Base-by-base conservation (phyloP, 2,888 invertebrate species). In the Brachypalpus laphriformis region DNA sequence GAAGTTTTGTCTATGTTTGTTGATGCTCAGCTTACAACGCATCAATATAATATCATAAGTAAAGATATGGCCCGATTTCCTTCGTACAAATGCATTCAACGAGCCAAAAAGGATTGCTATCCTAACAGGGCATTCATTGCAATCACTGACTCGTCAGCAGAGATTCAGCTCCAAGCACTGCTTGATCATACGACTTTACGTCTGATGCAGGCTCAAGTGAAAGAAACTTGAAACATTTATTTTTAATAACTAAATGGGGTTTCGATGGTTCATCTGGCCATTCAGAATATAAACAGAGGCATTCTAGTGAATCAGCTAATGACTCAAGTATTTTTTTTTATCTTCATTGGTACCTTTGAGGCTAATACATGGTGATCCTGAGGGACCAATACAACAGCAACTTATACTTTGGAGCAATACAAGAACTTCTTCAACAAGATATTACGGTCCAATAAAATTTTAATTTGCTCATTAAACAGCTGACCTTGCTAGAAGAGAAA, bases 1-100 rank as follows among this genome's bases (percentile, higher is more conserved):
- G 59, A 40, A 59, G 59, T 40, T 6, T 59, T 59, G 5, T 40
- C 40, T 11, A 59, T 57, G 59, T 40, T 59, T 59, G 40, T 22
- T 8, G 59, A 59, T 59, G 40, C 40, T 3, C 22, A 59, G 8
- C 25, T 59, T 59, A 59, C 40, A 59, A 40, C 20, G n/a, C 40
- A 22, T 11, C 40, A 59, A 59, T 20, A 57, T 9, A 37, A 37
- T 37, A 57, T 37, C 3, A 57, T 57, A n/a, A 20, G 34, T 37
- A 57, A 37, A 37, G 20, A 34, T 7, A 57, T 37, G 37, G n/a
- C 34, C 7, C 37, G 37, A 57, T 57, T 57, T 57, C 37, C 40
- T 11, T 57, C 57, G 4, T 40, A 40, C 40, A 57, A 57, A 57
- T 6, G 5, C 1, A 57, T 57, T 57, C 37, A 57, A 20, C 34